Evolutionary conservation across 2,888 invertebrate species (phyloP).

Genomic region (Bugulina stolonifera): DNA sequence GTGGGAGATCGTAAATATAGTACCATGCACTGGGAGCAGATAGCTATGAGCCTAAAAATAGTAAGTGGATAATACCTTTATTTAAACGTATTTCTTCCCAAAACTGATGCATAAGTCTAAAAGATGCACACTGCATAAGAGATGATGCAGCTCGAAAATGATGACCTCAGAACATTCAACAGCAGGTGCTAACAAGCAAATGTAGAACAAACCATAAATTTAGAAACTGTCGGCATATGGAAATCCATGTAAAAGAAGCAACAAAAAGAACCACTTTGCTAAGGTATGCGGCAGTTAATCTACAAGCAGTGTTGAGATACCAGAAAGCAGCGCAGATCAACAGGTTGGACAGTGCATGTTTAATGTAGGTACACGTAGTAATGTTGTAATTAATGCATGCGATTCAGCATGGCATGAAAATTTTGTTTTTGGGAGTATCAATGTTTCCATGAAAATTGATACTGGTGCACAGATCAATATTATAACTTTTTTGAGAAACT

Average conservation of each 20-base stretch:
- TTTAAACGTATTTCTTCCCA: too few species aligned
- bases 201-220: background rate
- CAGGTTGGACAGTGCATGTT: background rate
- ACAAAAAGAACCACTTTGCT: background rate
- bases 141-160: background rate
- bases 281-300: background rate
- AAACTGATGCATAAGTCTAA: too few species aligned
- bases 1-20: too few species aligned
- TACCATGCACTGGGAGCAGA: too few species aligned
- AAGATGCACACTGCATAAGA: too few species aligned
- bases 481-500: background rate
- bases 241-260: background rate
- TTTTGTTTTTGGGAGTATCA: background rate
- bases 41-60: too few species aligned
- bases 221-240: conserved; percentile 1
- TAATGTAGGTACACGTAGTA: background rate
- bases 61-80: too few species aligned
- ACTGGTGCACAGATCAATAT: conserved; percentile 5
- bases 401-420: conserved; percentile 9
- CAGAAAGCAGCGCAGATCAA: background rate
- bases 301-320: background rate
- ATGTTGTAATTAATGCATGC: background rate
- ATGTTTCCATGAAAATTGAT: background rate
- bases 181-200: background rate
- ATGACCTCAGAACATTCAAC: background rate